phyloP scores from a whole-genome alignment of 2,888 invertebrate species.

The Leptopilina syphax region DNA sequence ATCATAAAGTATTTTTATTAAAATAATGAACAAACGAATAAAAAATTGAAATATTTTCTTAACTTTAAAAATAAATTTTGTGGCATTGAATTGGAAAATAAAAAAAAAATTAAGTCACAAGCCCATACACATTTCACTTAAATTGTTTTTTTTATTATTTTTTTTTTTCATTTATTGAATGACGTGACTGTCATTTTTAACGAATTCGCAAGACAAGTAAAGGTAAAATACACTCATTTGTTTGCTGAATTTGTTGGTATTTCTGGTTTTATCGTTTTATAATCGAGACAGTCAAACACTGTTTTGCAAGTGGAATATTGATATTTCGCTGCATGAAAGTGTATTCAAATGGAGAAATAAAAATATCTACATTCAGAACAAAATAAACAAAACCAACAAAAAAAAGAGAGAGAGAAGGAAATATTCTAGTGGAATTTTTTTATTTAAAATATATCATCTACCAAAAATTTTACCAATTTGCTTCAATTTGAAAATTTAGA shows the following conservation, averaged over 20 bases:
- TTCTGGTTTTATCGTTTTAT: slow-evolving; percentile 12
- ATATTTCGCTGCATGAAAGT: slow-evolving; percentile 7
- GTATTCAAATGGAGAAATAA: background rate
- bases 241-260: slow-evolving; percentile 1
- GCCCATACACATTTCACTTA: too few relatives aligned
- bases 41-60: too few relatives aligned
- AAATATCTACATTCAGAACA: background rate
- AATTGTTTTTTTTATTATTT: too few relatives aligned
- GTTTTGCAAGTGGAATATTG: slow-evolving; percentile 14
- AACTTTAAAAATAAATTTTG: too few relatives aligned
- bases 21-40: too few relatives aligned
- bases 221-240: background rate
- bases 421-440: background rate
- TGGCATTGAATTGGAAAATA: too few relatives aligned
- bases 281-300: slow-evolving; percentile 1
- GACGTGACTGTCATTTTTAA: background rate
- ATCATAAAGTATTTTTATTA: too few relatives aligned
- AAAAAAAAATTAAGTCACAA: too few relatives aligned
- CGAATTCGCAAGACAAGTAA: background rate
- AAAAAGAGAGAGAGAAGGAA: background rate
- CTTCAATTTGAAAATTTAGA: too few relatives aligned
- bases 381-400: background rate
- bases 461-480: background rate
- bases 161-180: too few relatives aligned
- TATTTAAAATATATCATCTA: background rate